Evolutionary conservation across 2,888 invertebrate species (phyloP), one percentile per base, ranked within the genome.

Genomic region (Drosophila seclusa): DNA sequence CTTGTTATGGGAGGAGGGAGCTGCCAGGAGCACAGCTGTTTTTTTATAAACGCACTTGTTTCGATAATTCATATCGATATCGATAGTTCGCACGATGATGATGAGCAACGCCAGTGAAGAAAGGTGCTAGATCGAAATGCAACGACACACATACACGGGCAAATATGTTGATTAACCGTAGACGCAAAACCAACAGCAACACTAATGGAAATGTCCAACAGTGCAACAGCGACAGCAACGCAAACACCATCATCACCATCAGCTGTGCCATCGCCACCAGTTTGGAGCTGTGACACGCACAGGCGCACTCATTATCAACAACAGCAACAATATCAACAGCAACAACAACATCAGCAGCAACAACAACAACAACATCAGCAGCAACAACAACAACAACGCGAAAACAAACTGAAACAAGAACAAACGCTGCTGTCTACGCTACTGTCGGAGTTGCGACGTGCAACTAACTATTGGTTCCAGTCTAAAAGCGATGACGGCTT

Each of bases 401-500:
- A 55, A 7, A 24, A 66, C 40, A 77, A 77, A 13, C 48, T 63
- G 2, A 70, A 76, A 27, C 69, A 73, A 59, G 67, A 70, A 31
- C 73, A 77, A 50, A 45, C 61, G 11, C 62, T 48, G n/a, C 48
- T 68, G 18, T 59, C 55, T 24, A 62, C 64, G 11, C 59, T 85
- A 11, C 55, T 74, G 7, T 63, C 73, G 24, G 82, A 89, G 21
- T 49, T 86, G 34, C 66, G 82, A 31, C 63, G 70, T 8, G 74
- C 82, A n/a, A 83, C 87, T n/a, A 71, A 71, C 16, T 73, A 69
- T 29, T 86, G 89, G 89, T 81, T 86, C 21, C 89, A 77, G n/a
- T 50, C 68, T 31, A 87, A 85, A 1, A 77, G 67, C 11, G 60
- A 72, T 27, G 80, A 80, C 11, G 55, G 73, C 38, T 69, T 80